Percentiles rank a stretch among this genome's conserved stretches.
phyloP scores from a whole-genome alignment of 1,140 invertebrate species.

The Contarinia nasturtii region DNA sequence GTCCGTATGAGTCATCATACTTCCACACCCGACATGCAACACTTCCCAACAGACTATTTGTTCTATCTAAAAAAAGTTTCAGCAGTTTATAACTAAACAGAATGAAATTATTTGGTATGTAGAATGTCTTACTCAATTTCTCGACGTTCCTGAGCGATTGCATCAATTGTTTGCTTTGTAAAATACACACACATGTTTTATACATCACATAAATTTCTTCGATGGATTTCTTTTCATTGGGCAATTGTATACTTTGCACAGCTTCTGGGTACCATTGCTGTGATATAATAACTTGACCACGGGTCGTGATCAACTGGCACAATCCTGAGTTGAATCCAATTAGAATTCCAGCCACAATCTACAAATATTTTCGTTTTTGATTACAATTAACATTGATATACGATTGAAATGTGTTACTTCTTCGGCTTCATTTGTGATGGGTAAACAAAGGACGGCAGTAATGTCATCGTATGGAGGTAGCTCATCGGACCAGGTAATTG shows the following conservation, averaged over 20 bases:
- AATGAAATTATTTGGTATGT: conserved; percentile 1
- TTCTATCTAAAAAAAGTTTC: conserved; percentile 20
- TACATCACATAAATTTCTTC: conserved; percentile 79
- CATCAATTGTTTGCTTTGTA: conserved; percentile 69
- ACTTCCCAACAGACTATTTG: conserved; percentile 29
- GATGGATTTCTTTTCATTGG: conserved; percentile 44
- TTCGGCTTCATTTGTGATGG: conserved; percentile 22
- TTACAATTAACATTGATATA: not conserved
- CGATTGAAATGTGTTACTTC: conserved; percentile 9
- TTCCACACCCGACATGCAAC: conserved; percentile 62
- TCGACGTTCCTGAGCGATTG: conserved; percentile 17
- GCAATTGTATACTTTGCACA: conserved; percentile 62
- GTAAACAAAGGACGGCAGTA: conserved; percentile 28
- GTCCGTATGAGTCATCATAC: conserved; percentile 50
- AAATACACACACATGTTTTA: conserved; percentile 49
- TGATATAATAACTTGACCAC: conserved; percentile 56
- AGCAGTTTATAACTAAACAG: not conserved
- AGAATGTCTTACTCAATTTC: conserved; percentile 8
- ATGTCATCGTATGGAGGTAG: conserved; percentile 27
- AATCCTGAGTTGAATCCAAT: conserved; percentile 71
- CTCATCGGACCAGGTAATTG: conserved; percentile 32
- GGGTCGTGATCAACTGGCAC: conserved; percentile 78
- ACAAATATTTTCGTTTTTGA: not conserved
- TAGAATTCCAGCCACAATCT: conserved; percentile 57
- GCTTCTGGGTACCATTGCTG: conserved; percentile 71